Conservation (phyloP, 2,888 invertebrate species). For the Tortricodes alternella region DNA sequence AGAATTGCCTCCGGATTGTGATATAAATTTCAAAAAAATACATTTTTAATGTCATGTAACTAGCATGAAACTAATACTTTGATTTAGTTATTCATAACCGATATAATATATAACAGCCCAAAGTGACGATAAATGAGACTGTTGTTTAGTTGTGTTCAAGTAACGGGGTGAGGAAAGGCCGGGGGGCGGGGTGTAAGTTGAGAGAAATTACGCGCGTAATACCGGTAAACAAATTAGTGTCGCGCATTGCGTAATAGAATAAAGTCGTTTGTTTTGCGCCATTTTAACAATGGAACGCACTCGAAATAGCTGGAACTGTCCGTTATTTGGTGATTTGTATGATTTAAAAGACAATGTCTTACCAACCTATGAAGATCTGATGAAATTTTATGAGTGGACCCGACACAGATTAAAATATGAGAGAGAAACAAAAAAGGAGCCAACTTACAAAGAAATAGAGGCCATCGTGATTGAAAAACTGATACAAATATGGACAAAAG, state of each 20-base stretch:
- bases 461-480: slow-evolving; percentile 13
- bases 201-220: too few species aligned
- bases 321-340: slow-evolving; percentile 19
- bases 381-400: slow-evolving; percentile 20
- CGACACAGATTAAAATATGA: background rate
- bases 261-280: background rate
- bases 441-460: slow-evolving; percentile 22
- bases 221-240: background rate
- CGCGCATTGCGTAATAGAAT: background rate
- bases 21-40: background rate
- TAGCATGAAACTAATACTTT: background rate
- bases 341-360: slow-evolving; percentile 23
- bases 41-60: background rate
- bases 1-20: background rate
- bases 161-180: too few species aligned
- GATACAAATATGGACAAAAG: slow-evolving; percentile 13
- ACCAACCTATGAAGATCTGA: slow-evolving; percentile 1
- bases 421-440: slow-evolving; percentile 25
- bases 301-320: slow-evolving; percentile 9
- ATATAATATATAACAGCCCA: too few species aligned
- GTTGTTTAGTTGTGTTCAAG: too few species aligned
- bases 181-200: too few species aligned
- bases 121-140: too few species aligned
- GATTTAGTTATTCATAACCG: background rate
- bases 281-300: background rate